Evolutionary conservation across 1,140 invertebrate species (phyloP).

Genomic region (Lepidurus packardi): DNA sequence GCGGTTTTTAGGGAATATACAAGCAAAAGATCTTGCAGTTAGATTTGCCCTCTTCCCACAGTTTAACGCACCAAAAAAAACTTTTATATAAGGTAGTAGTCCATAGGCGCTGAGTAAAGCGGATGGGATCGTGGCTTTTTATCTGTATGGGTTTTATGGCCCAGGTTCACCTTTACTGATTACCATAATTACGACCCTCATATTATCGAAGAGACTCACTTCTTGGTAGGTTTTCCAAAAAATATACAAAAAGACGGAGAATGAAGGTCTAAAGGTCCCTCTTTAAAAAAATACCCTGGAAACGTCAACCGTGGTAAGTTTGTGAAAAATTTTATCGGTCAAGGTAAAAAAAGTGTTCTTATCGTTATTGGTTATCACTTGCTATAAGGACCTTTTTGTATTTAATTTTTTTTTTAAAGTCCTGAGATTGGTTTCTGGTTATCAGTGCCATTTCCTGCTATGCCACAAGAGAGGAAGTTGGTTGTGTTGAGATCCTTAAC

Average conservation of each 20-base stretch:
- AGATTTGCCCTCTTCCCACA: background rate
- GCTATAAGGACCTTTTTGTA: background rate
- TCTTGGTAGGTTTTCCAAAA: background rate
- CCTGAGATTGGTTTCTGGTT: background rate
- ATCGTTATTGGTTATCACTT: background rate
- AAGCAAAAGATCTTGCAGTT: background rate
- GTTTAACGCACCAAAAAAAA: background rate
- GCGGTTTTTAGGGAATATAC: background rate
- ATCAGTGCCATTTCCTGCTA: background rate
- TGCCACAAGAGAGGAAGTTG: background rate
- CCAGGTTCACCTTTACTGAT: constrained; percentile 14
- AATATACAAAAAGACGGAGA: background rate
- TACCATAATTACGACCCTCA: constrained; percentile 19
- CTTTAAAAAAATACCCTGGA: background rate
- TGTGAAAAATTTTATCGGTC: constrained; percentile 2
- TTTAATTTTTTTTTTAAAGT: too few species aligned
- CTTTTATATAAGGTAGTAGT: background rate
- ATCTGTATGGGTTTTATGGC: constrained; percentile 13
- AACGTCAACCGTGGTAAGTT: background rate
- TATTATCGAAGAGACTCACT: constrained; percentile 9
- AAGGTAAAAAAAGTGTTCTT: background rate
- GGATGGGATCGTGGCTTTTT: background rate
- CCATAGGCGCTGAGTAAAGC: background rate
- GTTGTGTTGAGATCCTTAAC: background rate
- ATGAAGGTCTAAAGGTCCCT: background rate